These are phyloP conservation scores for Trichacis sp. DNA, from an alignment of 2,888 invertebrate species.

Conservation along the genomic window DNA sequence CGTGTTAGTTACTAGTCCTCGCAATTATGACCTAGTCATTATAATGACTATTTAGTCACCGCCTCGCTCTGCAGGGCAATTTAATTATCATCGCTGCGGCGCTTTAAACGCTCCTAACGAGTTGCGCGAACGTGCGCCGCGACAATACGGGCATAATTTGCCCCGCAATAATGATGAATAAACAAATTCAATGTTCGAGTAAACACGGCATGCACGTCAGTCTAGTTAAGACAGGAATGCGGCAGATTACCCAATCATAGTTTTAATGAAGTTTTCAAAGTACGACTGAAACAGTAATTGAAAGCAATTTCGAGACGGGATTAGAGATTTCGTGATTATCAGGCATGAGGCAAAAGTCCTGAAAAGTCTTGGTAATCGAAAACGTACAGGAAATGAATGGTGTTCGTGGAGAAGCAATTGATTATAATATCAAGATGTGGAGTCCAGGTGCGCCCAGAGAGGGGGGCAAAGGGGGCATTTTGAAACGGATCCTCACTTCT, in stretches of 20 bases:
- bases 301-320: too few species aligned
- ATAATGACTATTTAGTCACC: conserved; percentile 64
- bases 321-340: conserved; percentile 8
- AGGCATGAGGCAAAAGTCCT: too few species aligned
- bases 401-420: too few species aligned
- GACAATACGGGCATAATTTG: conserved; percentile 29
- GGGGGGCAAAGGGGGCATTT: too few species aligned
- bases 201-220: conserved; percentile 30
- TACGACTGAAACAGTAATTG: background rate
- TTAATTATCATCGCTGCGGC: conserved; percentile 56
- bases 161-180: conserved; percentile 36
- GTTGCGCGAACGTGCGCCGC: conserved; percentile 33
- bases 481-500: too few species aligned
- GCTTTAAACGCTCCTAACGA: conserved; percentile 43
- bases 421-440: too few species aligned
- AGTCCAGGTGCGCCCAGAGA: too few species aligned
- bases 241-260: background rate
- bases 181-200: conserved; percentile 35
- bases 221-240: conserved; percentile 25
- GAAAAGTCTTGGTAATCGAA: too few species aligned
- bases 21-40: conserved; percentile 63
- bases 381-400: too few species aligned
- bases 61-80: conserved; percentile 57
- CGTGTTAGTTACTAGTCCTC: conserved; percentile 54
- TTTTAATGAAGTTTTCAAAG: background rate